These are phyloP conservation scores for Lithophane ornitopus DNA, from an alignment of 2,888 invertebrate genomes.

Conservation along the genomic window DNA sequence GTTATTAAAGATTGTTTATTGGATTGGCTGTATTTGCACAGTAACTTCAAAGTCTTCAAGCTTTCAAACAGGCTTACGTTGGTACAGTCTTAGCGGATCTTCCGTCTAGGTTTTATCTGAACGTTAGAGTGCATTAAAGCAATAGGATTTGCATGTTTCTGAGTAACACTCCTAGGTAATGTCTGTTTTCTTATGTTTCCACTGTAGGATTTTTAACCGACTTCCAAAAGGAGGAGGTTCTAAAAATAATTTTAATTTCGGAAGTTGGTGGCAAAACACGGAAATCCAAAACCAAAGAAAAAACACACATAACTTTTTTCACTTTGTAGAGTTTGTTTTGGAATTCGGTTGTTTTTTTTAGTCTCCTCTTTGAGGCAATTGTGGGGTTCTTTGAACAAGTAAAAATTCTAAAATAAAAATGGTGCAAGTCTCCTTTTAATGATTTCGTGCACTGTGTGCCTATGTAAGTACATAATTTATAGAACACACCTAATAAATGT, in stretches of 20 bases:
- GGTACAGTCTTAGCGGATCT: too few relatives aligned
- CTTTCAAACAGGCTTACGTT: background rate
- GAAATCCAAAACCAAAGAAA: too few relatives aligned
- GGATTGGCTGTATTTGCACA: background rate
- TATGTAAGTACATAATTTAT: background rate
- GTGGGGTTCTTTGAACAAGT: background rate
- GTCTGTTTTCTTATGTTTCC: background rate
- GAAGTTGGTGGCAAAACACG: too few relatives aligned
- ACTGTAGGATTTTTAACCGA: background rate
- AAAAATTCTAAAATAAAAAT: background rate
- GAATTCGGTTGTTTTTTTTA: too few relatives aligned
- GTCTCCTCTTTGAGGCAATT: background rate
- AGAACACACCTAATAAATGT: background rate
- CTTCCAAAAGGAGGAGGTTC: too few relatives aligned
- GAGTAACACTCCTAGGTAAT: background rate
- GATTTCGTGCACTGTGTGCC: background rate
- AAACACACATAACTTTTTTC: too few relatives aligned
- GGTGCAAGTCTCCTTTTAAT: background rate
- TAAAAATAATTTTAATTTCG: too few relatives aligned
- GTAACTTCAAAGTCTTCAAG: background rate
- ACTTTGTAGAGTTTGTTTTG: too few relatives aligned
- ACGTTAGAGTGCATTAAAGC: background rate
- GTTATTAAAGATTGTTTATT: slow-evolving; percentile 9
- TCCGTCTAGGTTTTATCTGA: background rate
- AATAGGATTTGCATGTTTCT: background rate